A percentile compares a stretch with the other conserved stretches of the same genome.
Evolutionary conservation across 2,888 invertebrate genomes (phyloP).

Genomic region (Idaea straminata): DNA sequence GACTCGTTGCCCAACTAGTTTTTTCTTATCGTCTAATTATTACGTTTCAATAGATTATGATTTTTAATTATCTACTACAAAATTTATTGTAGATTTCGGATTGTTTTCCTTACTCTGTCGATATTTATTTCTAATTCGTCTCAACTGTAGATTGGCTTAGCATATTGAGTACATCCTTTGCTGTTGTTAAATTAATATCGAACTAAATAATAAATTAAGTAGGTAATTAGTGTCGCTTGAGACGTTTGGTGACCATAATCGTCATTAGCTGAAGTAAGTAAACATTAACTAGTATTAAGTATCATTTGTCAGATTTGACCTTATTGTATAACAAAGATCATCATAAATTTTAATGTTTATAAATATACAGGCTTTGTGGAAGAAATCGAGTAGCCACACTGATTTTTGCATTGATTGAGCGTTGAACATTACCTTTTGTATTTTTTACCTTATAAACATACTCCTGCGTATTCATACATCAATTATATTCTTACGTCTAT

Average conservation of each 20-base stretch:
- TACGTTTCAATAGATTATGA: constrained; percentile 60
- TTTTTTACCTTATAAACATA: constrained; percentile 36
- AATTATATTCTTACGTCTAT: constrained; percentile 19
- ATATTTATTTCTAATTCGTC: not conserved
- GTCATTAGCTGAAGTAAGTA: no score
- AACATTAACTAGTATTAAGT: not conserved
- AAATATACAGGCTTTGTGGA: not conserved
- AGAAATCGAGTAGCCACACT: not conserved
- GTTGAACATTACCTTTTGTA: constrained; percentile 12
- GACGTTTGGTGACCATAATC: not conserved
- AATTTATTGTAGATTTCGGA: constrained; percentile 23
- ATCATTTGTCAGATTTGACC: not conserved
- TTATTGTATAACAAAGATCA: no score
- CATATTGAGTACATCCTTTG: not conserved
- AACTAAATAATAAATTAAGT: not conserved
- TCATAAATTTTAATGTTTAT: no score
- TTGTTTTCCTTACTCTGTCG: not conserved
- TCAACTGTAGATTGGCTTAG: not conserved
- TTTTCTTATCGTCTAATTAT: constrained; percentile 74
- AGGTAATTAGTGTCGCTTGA: not conserved
- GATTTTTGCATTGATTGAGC: constrained; percentile 3
- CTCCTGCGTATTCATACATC: constrained; percentile 22
- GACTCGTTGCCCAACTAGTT: constrained; percentile 72
- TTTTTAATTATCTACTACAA: constrained; percentile 44
- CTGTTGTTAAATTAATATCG: not conserved